phyloP scores from a whole-genome alignment of 2,888 invertebrate genomes.

The Caenorhabditis zanzibari region DNA sequence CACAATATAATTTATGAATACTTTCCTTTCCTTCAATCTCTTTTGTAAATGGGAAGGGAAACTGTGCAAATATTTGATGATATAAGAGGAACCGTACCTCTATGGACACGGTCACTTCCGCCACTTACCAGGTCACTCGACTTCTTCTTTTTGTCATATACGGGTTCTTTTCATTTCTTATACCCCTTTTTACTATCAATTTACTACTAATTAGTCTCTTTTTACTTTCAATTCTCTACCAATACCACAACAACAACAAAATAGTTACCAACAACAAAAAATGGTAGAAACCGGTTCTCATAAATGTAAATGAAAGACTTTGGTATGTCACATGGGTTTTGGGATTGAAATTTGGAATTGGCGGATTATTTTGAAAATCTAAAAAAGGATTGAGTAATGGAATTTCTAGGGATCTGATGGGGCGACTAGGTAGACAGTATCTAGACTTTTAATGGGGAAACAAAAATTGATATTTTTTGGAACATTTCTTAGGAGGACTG shows the following conservation, averaged over 20 bases:
- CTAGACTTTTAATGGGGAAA: too few relatives aligned
- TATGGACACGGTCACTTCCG: slow-evolving; percentile 45
- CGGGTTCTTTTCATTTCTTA: background rate
- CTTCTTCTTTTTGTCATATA: slow-evolving; percentile 14
- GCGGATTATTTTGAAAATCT: too few relatives aligned
- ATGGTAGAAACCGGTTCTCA: slow-evolving; percentile 31
- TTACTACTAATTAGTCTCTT: slow-evolving; percentile 24
- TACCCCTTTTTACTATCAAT: background rate
- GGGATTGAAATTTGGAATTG: background rate
- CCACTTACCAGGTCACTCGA: slow-evolving; percentile 48
- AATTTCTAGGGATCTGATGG: too few relatives aligned
- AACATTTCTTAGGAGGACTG: too few relatives aligned
- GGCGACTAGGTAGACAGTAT: too few relatives aligned
- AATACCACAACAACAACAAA: background rate
- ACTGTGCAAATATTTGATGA: slow-evolving; percentile 52
- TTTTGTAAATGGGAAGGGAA: slow-evolving; percentile 5
- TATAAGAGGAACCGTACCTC: slow-evolving; percentile 1
- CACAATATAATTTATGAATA: background rate
- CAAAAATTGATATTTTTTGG: too few relatives aligned
- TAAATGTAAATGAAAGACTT: slow-evolving; percentile 45
- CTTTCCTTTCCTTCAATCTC: background rate
- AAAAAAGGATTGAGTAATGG: too few relatives aligned
- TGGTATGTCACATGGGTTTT: background rate
- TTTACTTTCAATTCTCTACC: slow-evolving; percentile 2
- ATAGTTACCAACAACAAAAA: slow-evolving; percentile 18